Base-by-base conservation (phyloP, 2,888 invertebrate species). In the Linyphia triangularis region DNA sequence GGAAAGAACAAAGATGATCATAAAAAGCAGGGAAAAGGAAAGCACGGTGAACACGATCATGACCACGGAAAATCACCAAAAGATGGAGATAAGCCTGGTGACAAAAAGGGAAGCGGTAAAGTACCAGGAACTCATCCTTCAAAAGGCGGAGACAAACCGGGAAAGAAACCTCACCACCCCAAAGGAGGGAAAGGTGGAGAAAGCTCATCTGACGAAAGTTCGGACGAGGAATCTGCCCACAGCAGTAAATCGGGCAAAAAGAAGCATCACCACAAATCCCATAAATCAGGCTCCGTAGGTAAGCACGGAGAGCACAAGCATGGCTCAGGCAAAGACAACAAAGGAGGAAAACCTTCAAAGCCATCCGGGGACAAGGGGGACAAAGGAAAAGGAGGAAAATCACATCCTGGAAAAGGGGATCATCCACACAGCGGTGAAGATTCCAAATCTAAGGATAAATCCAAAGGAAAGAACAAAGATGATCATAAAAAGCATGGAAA, bases 171-270 rank as follows among this genome's bases (percentile, higher is more conserved):
- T 33, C 33, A 6, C 3, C 30, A 72, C 22, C n/a, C n/a, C n/a
- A n/a, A n/a, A n/a, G 19, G 26, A 72, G 51, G 72, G 7, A 72
- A 72, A 24, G 72, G 24, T 13, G 51, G 40, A 33, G 33, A 69
- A 19, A 28, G n/a, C 0, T 19, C 26, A 1, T 26, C 26, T 4
- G 40, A 33, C 0, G 40, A 33, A 33, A 33, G 33, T 9, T 33
- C 33, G 5, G 40, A 33, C 16, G 30, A 69, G 37, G 33, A 69
- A n/a, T 5, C 7, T 1, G 22, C 13, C 13, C n/a, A 69, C 19
- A 30, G 19, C 33, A 33, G 9, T 33, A 33, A 33, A 33, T 6
- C 5, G 4, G 33, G 9, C 33, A 33, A 33, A 63, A 3, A 24
- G 2, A 3, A 26, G 6, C 13, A 63, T n/a, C 13, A 13, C 22